Percentiles rank a stretch among this genome's conserved stretches.
phyloP scores from a whole-genome alignment of 1,140 invertebrate genomes.

The Euura lappo region DNA sequence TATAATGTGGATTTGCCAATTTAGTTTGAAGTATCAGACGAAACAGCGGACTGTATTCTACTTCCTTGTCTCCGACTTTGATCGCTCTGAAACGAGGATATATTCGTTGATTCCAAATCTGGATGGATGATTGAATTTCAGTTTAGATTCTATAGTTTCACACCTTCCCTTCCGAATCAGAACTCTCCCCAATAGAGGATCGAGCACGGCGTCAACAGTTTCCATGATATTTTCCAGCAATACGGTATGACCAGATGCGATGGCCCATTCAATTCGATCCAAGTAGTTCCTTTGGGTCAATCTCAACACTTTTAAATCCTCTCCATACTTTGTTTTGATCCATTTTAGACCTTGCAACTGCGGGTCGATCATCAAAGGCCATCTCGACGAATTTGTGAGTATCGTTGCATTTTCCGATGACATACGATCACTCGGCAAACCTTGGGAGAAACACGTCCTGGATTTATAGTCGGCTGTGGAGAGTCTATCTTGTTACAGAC shows the following conservation, averaged over 20 bases:
- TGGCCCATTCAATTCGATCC: conserved; percentile 81
- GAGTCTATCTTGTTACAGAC: conserved; percentile 22
- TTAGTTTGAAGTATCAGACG: conserved; percentile 93
- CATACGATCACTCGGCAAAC: conserved; percentile 90
- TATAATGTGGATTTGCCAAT: conserved; percentile 93
- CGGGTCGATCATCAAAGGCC: conserved; percentile 96
- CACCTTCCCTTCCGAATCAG: conserved; percentile 83
- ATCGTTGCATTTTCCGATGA: conserved; percentile 95
- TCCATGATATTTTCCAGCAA: conserved; percentile 92
- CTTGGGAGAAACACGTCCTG: conserved; percentile 25
- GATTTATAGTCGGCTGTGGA: no score
- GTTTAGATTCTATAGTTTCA: conserved; percentile 25
- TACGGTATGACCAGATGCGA: conserved; percentile 75
- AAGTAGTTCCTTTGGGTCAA: conserved; percentile 84
- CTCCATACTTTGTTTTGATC: conserved; percentile 86
- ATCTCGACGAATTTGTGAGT: conserved; percentile 85
- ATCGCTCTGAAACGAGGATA: conserved; percentile 62
- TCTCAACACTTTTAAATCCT: conserved; percentile 75
- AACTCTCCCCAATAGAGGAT: conserved; percentile 86
- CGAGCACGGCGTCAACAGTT: conserved; percentile 86
- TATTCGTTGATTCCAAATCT: not conserved
- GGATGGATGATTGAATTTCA: no score
- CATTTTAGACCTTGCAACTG: conserved; percentile 94
- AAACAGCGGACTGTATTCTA: conserved; percentile 86
- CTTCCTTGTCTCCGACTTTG: conserved; percentile 90